Percentiles rank a stretch among this genome's conserved stretches.
phyloP scores from a whole-genome alignment of 2,888 invertebrate species.

The Candidula unifasciata region DNA sequence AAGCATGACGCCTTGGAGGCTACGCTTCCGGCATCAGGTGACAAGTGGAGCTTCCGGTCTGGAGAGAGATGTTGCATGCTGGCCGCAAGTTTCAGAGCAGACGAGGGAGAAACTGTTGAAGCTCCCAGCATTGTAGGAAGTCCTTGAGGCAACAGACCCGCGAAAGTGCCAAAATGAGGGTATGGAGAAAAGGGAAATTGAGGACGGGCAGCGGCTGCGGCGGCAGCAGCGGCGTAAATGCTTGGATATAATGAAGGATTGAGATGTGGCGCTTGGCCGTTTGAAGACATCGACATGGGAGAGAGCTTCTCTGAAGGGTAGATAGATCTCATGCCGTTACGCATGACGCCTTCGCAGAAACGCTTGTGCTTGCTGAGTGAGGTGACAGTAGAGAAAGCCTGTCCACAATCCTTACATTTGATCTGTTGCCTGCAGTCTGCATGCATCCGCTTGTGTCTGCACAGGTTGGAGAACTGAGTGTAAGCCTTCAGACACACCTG shows the following conservation, averaged over 20 bases:
- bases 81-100: conserved; percentile 51
- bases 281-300: conserved; percentile 55
- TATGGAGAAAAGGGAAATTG: conserved; percentile 54
- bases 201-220: conserved; percentile 53
- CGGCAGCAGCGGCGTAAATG: conserved; percentile 50
- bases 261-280: conserved; percentile 49
- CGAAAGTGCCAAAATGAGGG: conserved; percentile 53
- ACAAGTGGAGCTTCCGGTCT: conserved; percentile 46
- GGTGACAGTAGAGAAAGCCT: conserved; percentile 93
- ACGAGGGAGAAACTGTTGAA: conserved; percentile 50
- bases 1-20: conserved; percentile 20
- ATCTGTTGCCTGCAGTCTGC: conserved; percentile 93
- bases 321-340: conserved; percentile 67
- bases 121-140: conserved; percentile 48
- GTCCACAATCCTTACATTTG: conserved; percentile 95
- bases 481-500: conserved; percentile 93
- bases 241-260: conserved; percentile 48
- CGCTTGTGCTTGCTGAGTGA: conserved; percentile 90
- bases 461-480: conserved; percentile 99
- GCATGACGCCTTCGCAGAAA: conserved; percentile 88
- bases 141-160: conserved; percentile 51
- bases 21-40: conserved; percentile 22
- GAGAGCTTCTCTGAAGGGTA: conserved; percentile 60
- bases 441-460: conserved; percentile 99
- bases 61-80: conserved; percentile 43